phyloP scores from a whole-genome alignment of 2,797 vertebrate species.

The Hydrolagus colliei region DNA sequence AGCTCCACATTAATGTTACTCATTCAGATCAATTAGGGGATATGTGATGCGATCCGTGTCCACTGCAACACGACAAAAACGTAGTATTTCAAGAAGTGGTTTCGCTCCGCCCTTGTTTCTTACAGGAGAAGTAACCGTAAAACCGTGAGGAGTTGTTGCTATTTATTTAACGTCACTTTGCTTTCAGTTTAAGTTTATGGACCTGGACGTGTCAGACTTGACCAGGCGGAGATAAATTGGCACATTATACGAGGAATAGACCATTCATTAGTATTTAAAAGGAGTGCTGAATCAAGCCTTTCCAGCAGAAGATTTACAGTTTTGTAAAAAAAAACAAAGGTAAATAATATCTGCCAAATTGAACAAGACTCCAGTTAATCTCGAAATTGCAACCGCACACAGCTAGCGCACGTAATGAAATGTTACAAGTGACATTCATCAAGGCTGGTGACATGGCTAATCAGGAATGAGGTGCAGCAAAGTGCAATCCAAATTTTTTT shows the following conservation, averaged over 20 bases:
- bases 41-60: slow-evolving; percentile 34
- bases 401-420: slow-evolving; percentile 1
- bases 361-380: slow-evolving; percentile 22
- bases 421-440: slow-evolving; percentile 25
- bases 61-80: slow-evolving; percentile 39
- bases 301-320: background rate
- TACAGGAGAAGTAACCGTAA: background rate
- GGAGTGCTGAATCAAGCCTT: background rate
- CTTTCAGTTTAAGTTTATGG: background rate
- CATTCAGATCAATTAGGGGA: slow-evolving; percentile 48
- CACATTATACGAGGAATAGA: background rate
- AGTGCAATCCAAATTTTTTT: background rate
- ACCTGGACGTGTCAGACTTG: background rate
- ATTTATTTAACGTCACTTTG: background rate
- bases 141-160: background rate
- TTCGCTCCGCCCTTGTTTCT: slow-evolving; percentile 25
- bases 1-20: slow-evolving; percentile 38
- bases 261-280: background rate
- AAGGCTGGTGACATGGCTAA: slow-evolving; percentile 7
- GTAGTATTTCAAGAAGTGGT: slow-evolving; percentile 40
- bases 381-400: slow-evolving; percentile 11
- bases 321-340: slow-evolving; percentile 18
- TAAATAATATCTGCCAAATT: slow-evolving; percentile 26
- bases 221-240: background rate
- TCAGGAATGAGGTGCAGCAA: slow-evolving; percentile 23